Evolutionary conservation across 2,113 vertebrate species (phyloP).

Genomic region (Pedionomus torquatus): DNA sequence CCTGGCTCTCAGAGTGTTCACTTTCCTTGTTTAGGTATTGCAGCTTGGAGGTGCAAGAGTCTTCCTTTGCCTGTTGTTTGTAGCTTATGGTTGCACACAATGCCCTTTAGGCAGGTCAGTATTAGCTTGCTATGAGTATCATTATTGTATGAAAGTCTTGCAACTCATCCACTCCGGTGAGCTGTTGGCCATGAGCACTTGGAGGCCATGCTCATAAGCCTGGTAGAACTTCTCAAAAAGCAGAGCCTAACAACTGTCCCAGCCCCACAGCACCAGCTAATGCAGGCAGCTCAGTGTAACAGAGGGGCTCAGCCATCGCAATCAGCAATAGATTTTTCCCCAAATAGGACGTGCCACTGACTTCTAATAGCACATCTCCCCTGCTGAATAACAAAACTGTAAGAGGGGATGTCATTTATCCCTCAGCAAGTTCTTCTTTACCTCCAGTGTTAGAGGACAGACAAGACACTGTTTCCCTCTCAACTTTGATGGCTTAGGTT

Average conservation of each 20-base stretch:
- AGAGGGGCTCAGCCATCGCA: background rate
- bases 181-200: background rate
- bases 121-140: background rate
- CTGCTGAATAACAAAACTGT: background rate
- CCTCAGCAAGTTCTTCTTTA: background rate
- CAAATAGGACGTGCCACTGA: background rate
- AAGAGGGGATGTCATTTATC: background rate
- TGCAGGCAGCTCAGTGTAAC: too few relatives aligned
- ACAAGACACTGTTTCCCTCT: background rate
- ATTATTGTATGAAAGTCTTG: background rate
- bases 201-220: accelerated
- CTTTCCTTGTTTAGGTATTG: background rate
- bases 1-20: background rate
- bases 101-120: background rate
- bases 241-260: background rate
- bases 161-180: too few relatives aligned
- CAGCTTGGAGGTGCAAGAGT: background rate
- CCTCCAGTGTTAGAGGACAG: background rate
- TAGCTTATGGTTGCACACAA: background rate
- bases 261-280: accelerated
- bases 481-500: background rate
- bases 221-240: background rate
- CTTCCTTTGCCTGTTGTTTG: background rate
- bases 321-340: background rate
- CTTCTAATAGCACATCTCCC: background rate